A percentile compares a stretch with the other conserved stretches of the same genome.
phyloP scores from a whole-genome alignment of 92 coral and sea anemone genomes.

The Metridium senile region DNA sequence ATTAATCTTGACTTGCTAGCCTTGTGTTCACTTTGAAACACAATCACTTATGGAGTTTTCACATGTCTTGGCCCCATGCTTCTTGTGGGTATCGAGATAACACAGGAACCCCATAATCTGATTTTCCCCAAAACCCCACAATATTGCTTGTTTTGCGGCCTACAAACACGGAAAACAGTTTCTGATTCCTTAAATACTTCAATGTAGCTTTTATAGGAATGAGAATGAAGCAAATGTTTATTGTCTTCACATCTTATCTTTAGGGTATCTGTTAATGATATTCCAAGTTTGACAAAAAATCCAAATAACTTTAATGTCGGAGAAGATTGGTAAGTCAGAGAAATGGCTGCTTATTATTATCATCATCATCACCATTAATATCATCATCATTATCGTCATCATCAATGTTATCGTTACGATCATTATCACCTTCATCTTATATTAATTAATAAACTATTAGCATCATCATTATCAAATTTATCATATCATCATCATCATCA shows the following conservation, averaged over 20 bases:
- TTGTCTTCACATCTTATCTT: no score
- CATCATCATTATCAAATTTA: neutral
- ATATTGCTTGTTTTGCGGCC: no score
- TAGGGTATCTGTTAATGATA: conserved; percentile 85
- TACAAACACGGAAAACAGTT: neutral
- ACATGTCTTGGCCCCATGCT: no score
- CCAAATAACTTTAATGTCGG: conserved; percentile 88
- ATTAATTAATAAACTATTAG: no score
- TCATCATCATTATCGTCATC: neutral
- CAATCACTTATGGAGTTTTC: no score
- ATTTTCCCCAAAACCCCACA: no score
- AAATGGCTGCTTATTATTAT: no score
- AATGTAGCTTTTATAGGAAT: neutral
- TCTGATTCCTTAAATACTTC: neutral
- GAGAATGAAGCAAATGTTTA: no score
- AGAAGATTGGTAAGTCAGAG: conserved; percentile 92
- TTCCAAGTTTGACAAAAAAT: conserved; percentile 51
- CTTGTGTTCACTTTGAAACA: no score
- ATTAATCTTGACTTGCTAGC: no score
- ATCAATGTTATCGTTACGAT: neutral
- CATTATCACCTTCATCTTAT: neutral
- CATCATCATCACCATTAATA: neutral
- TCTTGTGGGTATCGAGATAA: no score
- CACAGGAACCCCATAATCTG: no score
- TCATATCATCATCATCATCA: neutral